Evolutionary conservation across 1,140 invertebrate species (phyloP).

Genomic region (Platyscapa corneri): DNA sequence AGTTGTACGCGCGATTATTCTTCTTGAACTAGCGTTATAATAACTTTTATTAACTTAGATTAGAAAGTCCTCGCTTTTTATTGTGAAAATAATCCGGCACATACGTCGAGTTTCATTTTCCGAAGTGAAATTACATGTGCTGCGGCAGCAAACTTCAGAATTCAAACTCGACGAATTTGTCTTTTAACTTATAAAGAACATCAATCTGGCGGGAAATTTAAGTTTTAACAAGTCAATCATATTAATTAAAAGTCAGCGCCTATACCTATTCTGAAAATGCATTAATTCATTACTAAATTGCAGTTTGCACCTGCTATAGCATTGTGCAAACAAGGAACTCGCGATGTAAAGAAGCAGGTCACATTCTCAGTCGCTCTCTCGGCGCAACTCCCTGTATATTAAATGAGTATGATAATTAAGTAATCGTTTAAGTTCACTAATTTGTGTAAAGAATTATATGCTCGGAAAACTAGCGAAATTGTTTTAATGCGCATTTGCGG

Average conservation of each 20-base stretch:
- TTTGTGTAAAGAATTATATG: background rate
- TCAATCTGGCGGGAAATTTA: background rate
- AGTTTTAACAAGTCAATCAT: conserved; percentile 30
- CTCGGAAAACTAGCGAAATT: background rate
- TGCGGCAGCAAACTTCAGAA: background rate
- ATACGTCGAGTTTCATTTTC: background rate
- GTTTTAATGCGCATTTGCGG: no score
- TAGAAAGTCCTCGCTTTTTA: background rate
- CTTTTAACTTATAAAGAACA: conserved; percentile 15
- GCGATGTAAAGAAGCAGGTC: conserved; percentile 11
- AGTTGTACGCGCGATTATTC: no score
- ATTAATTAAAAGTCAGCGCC: background rate
- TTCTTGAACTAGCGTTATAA: background rate
- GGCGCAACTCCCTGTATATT: background rate
- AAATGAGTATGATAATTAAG: background rate
- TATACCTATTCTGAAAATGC: background rate
- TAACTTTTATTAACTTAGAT: background rate
- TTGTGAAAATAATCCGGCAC: background rate
- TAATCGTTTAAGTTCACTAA: background rate
- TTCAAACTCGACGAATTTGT: background rate
- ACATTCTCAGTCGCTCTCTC: background rate
- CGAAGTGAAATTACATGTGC: background rate
- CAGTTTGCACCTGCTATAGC: background rate
- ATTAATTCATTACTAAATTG: conserved; percentile 35
- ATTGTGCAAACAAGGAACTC: background rate